These are phyloP conservation scores for Leptosomus discolor DNA, from an alignment of 2,113 vertebrate species.

Conservation along the genomic window DNA sequence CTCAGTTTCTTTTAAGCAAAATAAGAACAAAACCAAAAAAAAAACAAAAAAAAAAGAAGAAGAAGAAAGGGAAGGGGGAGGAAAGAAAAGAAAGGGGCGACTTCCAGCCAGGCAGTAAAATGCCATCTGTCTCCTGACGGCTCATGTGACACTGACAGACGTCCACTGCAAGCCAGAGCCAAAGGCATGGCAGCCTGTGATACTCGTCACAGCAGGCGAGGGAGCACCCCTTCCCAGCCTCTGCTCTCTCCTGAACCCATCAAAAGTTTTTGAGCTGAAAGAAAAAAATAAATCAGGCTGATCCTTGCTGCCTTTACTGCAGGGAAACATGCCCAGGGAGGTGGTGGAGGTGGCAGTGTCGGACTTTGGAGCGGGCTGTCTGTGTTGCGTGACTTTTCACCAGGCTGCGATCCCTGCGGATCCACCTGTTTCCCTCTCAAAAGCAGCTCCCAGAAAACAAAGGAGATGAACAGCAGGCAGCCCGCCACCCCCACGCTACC, in stretches of 20 bases:
- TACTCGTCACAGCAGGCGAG: fast-evolving
- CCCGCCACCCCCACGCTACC: not conserved
- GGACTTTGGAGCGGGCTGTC: not conserved
- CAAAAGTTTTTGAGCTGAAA: not conserved
- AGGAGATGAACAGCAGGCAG: constrained; percentile 25
- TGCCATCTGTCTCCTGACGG: constrained; percentile 60
- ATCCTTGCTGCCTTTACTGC: not conserved
- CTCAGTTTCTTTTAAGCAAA: not conserved
- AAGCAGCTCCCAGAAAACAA: not conserved
- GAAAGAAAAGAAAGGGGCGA: not conserved
- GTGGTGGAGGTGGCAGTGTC: not conserved
- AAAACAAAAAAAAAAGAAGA: not conserved
- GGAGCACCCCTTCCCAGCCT: not conserved
- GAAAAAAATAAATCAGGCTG: not conserved
- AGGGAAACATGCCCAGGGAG: fast-evolving
- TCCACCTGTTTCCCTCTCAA: constrained; percentile 2
- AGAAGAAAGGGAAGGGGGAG: not conserved
- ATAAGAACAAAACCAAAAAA: not conserved
- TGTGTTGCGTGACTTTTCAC: not conserved
- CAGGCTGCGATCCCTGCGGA: not conserved
- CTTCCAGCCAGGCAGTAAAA: constrained; percentile 64
- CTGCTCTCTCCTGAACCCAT: fast-evolving
- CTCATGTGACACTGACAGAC: constrained; percentile 50
- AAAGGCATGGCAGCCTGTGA: not conserved
- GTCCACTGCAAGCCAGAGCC: not conserved